Conservation (phyloP, 2,113 vertebrate species). For the Oncorhynchus kisutch region DNA sequence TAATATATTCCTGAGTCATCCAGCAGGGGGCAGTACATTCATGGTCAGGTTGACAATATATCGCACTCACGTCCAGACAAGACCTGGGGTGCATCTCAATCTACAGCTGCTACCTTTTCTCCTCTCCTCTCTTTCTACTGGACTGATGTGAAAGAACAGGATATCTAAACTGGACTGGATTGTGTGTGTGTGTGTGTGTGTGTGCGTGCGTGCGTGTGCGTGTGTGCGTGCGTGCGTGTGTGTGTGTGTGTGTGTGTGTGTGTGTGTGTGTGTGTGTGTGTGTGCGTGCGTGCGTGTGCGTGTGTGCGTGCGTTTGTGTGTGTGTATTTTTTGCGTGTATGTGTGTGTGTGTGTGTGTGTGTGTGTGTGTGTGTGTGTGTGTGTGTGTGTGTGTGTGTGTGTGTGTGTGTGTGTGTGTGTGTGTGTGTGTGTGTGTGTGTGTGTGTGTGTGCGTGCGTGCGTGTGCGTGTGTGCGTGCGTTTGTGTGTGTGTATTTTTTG, state of each 20-base stretch:
- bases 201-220: background rate
- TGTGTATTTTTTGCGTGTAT: no score
- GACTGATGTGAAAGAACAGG: background rate
- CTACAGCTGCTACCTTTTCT: background rate
- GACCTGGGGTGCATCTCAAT: background rate
- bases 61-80: no score
- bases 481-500: no score
- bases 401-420: background rate
- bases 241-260: no score
- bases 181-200: background rate
- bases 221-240: no score
- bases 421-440: background rate
- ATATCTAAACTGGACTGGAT: background rate
- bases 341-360: no score
- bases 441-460: background rate
- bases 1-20: slow-evolving; percentile 9
- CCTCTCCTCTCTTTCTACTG: background rate
- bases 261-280: no score
- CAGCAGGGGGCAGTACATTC: slow-evolving; percentile 63
- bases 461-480: no score
- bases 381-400: background rate
- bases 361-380: background rate
- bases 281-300: no score
- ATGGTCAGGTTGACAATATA: slow-evolving; percentile 10
- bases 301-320: no score